Conservation (phyloP, 2,113 vertebrate species). For the Sitta europaea region DNA sequence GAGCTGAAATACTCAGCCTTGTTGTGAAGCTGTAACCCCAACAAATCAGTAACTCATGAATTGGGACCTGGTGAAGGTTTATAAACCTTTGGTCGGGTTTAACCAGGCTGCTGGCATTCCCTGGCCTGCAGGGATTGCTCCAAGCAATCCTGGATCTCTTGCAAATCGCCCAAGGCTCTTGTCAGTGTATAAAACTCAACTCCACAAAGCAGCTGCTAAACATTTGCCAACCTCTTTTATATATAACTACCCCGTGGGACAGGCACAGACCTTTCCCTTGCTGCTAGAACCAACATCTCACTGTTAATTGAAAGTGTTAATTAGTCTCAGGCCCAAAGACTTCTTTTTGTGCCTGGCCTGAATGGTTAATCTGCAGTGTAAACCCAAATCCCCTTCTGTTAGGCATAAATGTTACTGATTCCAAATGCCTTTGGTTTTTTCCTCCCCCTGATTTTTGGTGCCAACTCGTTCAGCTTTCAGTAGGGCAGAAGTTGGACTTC, state of each 20-base stretch:
- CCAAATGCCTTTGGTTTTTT: neutral
- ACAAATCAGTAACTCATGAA: neutral
- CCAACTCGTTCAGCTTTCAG: conserved; percentile 2
- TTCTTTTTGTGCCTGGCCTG: neutral
- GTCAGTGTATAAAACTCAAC: neutral
- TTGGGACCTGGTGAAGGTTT: neutral
- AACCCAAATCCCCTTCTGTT: neutral
- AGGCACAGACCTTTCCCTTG: neutral
- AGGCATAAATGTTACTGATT: neutral
- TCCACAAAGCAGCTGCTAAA: neutral
- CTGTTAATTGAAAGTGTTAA: neutral
- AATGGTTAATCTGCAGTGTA: neutral
- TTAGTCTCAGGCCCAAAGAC: neutral
- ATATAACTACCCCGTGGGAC: neutral
- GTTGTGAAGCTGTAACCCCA: neutral
- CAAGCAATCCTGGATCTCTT: neutral
- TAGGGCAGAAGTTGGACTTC: conserved; percentile 35
- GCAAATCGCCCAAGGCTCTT: neutral
- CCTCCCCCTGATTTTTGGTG: neutral
- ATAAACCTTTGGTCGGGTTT: neutral
- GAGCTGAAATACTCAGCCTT: neutral
- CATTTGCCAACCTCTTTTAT: conserved; percentile 5
- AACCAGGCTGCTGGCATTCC: neutral
- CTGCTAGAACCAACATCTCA: neutral
- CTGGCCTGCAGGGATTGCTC: neutral